Conservation (phyloP, 2,888 invertebrate genomes). For the Conistra vaccinii region DNA sequence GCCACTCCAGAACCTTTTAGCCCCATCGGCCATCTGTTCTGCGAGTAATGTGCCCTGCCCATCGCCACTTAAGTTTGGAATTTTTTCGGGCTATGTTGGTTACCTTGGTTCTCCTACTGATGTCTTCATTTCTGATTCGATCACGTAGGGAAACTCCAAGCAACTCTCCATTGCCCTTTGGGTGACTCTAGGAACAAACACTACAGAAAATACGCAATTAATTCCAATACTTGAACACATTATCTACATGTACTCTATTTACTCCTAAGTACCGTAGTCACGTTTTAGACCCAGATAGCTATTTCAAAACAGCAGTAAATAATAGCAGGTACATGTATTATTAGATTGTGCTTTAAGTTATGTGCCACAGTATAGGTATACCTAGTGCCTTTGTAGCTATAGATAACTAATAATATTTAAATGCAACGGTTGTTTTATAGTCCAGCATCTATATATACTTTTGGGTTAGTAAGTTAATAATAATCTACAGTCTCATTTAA, state of each 20-base stretch:
- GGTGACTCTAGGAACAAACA: too few relatives aligned
- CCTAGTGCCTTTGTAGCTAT: not conserved
- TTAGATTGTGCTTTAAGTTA: constrained; percentile 36
- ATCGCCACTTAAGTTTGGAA: too few relatives aligned
- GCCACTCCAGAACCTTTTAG: too few relatives aligned
- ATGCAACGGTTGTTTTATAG: constrained; percentile 39
- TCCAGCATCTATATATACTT: constrained; percentile 23
- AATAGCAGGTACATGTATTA: constrained; percentile 40
- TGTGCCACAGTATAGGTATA: constrained; percentile 11
- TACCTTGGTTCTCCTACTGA: too few relatives aligned
- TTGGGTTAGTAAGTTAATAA: not conserved
- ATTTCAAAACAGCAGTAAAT: constrained; percentile 32
- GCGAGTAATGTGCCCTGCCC: too few relatives aligned
- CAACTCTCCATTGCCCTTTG: too few relatives aligned
- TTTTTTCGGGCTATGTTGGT: too few relatives aligned
- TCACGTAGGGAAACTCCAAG: too few relatives aligned
- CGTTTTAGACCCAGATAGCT: constrained; percentile 13
- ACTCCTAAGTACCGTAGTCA: constrained; percentile 19
- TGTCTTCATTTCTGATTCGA: too few relatives aligned
- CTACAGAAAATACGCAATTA: not conserved
- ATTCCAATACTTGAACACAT: constrained; percentile 5
- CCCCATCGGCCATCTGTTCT: too few relatives aligned
- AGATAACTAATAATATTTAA: constrained; percentile 30
- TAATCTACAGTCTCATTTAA: not conserved
- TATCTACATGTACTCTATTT: constrained; percentile 10